phyloP scores from a whole-genome alignment of 1,140 invertebrate genomes.

The Drosophila jambulina region DNA sequence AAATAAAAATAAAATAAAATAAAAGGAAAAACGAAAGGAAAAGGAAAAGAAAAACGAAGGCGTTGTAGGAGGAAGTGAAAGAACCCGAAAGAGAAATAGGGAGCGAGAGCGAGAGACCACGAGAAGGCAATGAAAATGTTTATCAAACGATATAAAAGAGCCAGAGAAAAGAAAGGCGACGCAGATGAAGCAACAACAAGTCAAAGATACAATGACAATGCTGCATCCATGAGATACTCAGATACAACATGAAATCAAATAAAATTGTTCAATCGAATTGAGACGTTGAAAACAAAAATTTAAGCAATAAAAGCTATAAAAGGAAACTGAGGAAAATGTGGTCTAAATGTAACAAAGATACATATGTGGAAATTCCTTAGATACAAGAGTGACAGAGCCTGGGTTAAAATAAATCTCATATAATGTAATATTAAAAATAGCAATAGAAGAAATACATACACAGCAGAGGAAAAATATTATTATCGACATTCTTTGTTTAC shows the following conservation, averaged over 20 bases:
- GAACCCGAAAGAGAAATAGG: conserved; percentile 33
- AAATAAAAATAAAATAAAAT: conserved; percentile 13
- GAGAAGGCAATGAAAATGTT: conserved; percentile 49
- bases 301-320: conserved; percentile 5
- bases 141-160: conserved; percentile 48
- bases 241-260: conserved; percentile 47
- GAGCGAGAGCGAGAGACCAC: conserved; percentile 22
- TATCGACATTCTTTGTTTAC: background rate
- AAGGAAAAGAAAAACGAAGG: conserved; percentile 41
- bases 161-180: conserved; percentile 13
- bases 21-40: conserved; percentile 11
- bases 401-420: background rate
- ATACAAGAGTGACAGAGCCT: background rate
- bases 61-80: conserved; percentile 52
- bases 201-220: conserved; percentile 45
- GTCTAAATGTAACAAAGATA: background rate
- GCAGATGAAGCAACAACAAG: conserved; percentile 39
- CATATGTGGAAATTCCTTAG: background rate
- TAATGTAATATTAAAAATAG: background rate
- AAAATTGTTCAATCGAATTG: conserved; percentile 36
- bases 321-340: background rate
- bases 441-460: background rate
- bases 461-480: background rate
- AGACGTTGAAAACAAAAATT: conserved; percentile 3
- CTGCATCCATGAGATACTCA: conserved; percentile 46